phyloP scores from a whole-genome alignment of 1,140 invertebrate species.

The Heliconius himera region DNA sequence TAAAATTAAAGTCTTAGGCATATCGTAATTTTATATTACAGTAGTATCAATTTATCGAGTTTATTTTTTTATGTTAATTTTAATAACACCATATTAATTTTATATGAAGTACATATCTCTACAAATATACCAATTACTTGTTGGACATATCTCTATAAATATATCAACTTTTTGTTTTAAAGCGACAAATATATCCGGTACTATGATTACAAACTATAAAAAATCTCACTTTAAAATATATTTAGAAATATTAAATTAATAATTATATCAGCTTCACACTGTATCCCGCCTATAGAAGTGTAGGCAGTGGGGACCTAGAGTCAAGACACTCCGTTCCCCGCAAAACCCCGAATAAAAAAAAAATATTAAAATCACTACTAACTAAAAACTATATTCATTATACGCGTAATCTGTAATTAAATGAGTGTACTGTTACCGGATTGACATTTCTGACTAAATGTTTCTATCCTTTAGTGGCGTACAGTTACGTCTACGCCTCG shows the following conservation, averaged over 20 bases:
- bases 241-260: not conserved
- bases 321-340: no score
- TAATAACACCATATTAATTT: not conserved
- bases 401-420: conserved; percentile 60
- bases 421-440: conserved; percentile 71
- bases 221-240: not conserved
- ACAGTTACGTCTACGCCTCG: conserved; percentile 64
- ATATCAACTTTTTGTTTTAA: not conserved
- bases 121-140: not conserved
- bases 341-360: fast-evolving
- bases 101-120: not conserved
- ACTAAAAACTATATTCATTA: not conserved
- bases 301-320: no score
- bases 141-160: not conserved
- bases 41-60: not conserved
- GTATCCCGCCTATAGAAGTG: no score
- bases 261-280: no score
- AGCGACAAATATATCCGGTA: not conserved
- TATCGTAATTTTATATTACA: not conserved
- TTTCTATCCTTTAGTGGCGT: conserved; percentile 73
- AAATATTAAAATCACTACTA: not conserved
- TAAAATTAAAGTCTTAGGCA: not conserved
- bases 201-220: not conserved
- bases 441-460: conserved; percentile 76
- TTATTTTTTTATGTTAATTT: not conserved